Conservation (phyloP, 2,888 invertebrate genomes). For the Lysandra coridon region DNA sequence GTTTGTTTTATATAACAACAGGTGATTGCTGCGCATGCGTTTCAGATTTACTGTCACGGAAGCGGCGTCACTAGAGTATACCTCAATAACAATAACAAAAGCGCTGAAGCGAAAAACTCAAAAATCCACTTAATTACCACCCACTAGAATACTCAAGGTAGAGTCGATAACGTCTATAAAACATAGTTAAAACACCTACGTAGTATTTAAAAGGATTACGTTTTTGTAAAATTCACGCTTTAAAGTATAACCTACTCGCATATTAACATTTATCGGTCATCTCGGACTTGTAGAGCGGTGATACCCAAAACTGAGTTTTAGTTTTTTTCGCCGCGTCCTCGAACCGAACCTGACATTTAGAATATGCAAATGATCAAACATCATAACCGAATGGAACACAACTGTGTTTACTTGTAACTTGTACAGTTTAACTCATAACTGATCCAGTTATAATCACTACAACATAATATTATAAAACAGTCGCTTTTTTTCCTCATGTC, state of each 20-base stretch:
- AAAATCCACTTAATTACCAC: conserved; percentile 12
- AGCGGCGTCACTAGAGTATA: background rate
- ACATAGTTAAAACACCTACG: conserved; percentile 2
- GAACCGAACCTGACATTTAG: conserved; percentile 36
- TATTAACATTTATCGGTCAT: background rate
- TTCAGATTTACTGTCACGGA: background rate
- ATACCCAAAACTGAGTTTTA: background rate
- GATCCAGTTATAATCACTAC: background rate
- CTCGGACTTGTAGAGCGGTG: background rate
- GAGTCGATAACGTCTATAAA: background rate
- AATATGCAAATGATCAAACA: conserved; percentile 24
- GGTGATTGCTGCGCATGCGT: conserved; percentile 2
- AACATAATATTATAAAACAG: too few species aligned
- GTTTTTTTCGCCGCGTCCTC: conserved; percentile 29
- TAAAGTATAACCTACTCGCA: conserved; percentile 1
- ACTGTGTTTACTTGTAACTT: background rate
- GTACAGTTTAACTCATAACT: background rate
- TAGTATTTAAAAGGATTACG: background rate
- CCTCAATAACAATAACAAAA: background rate
- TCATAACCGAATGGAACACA: background rate
- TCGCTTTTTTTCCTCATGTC: too few species aligned
- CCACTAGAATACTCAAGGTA: background rate
- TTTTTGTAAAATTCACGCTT: background rate
- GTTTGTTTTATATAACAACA: conserved; percentile 28
- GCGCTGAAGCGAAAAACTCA: background rate